Evolutionary conservation across 92 coral and sea anemone species (phyloP).

Genomic region (Heliopora coerulea): DNA sequence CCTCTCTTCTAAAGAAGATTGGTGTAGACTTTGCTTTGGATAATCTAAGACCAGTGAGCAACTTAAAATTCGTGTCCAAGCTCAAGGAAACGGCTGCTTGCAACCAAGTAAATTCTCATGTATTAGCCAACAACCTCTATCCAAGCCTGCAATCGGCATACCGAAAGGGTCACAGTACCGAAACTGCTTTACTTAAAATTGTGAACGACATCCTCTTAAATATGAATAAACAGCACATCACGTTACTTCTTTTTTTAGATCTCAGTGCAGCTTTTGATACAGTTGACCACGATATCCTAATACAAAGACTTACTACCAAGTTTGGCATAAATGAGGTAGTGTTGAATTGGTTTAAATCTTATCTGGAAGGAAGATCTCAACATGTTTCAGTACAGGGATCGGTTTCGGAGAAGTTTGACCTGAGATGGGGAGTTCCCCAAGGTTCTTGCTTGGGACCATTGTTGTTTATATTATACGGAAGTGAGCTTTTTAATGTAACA

Average conservation of each 20-base stretch:
- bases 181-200: constrained; percentile 38
- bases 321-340: constrained; percentile 19
- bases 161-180: constrained; percentile 42
- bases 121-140: constrained; percentile 32
- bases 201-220: constrained; percentile 41
- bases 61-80: constrained; percentile 43
- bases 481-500: constrained; percentile 29
- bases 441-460: constrained; percentile 51
- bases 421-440: constrained; percentile 39
- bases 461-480: constrained; percentile 26
- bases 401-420: constrained; percentile 18
- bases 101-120: constrained; percentile 29
- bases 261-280: constrained; percentile 47
- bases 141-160: constrained; percentile 43
- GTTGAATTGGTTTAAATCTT: constrained; percentile 9
- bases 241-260: constrained; percentile 46
- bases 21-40: constrained; percentile 37
- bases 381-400: constrained; percentile 45
- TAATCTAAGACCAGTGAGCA: constrained; percentile 46
- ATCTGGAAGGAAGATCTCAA: constrained; percentile 23
- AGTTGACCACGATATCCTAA: constrained; percentile 37
- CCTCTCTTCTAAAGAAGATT: constrained; percentile 45
- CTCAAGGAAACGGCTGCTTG: constrained; percentile 44
- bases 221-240: constrained; percentile 57
- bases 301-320: constrained; percentile 5